These are phyloP conservation scores for Atlantisia rogersi DNA, from an alignment of 2,113 vertebrate species.

Conservation along the genomic window DNA sequence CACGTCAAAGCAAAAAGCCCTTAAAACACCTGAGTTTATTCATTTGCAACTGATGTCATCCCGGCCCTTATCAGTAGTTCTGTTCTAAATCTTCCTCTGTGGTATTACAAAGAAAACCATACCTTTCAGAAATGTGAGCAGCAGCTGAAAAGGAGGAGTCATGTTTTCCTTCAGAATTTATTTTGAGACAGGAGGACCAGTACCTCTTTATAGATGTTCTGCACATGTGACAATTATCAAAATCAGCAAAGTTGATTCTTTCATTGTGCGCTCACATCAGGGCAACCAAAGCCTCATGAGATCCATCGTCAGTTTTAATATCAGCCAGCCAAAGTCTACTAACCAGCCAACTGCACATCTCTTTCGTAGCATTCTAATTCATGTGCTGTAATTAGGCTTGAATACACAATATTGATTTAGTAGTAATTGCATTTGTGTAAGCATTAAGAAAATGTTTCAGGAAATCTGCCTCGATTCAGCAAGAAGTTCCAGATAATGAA, in stretches of 20 bases:
- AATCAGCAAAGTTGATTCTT: neutral
- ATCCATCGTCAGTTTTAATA: constrained; percentile 10
- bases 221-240: neutral
- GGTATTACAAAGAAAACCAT: neutral
- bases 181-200: neutral
- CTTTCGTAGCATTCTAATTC: constrained; percentile 30
- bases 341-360: constrained; percentile 18
- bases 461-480: constrained; percentile 46
- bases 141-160: neutral
- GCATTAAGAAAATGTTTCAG: constrained; percentile 40
- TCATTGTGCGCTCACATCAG: neutral
- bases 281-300: neutral
- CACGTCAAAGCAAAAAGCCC: neutral
- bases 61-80: neutral
- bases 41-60: neutral
- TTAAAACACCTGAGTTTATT: neutral
- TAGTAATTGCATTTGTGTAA: constrained; percentile 57
- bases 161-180: neutral
- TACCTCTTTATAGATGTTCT: neutral
- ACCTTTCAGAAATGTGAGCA: neutral
- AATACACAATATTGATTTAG: constrained; percentile 62
- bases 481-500: constrained; percentile 40
- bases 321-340: constrained; percentile 17
- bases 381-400: constrained; percentile 56
- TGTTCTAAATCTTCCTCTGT: neutral